Evolutionary conservation across 2,797 vertebrate species (phyloP).

Genomic region (Bovichtus variegatus): DNA sequence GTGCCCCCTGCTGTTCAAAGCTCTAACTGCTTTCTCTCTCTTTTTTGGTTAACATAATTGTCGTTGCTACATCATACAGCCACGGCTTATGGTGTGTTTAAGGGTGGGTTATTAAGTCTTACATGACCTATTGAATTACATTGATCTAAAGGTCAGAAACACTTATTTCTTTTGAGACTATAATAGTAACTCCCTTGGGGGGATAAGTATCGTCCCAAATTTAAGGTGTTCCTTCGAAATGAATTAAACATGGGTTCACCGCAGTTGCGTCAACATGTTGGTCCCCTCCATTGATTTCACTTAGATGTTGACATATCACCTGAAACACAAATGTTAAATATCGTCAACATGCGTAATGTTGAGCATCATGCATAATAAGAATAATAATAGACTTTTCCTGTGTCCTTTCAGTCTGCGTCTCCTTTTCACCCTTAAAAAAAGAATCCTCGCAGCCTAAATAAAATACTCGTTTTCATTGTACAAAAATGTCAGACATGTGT

Average conservation of each 20-base stretch:
- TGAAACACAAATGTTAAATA: background rate
- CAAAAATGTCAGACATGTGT: conserved; percentile 84
- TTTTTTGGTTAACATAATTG: background rate
- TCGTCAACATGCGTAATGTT: background rate
- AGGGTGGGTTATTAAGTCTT: conserved; percentile 19
- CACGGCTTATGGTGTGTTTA: conserved; percentile 26
- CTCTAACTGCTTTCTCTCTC: conserved; percentile 8
- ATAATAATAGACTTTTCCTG: background rate
- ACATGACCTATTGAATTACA: conserved; percentile 32
- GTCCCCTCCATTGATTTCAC: conserved; percentile 1
- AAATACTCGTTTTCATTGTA: conserved; percentile 75
- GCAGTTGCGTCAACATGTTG: conserved; percentile 15
- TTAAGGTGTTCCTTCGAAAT: background rate
- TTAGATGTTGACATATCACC: conserved; percentile 5
- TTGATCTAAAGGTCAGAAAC: conserved; percentile 10
- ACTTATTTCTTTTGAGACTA: background rate
- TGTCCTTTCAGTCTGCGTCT: conserved; percentile 18
- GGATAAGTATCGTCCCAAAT: background rate
- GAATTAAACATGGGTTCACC: conserved; percentile 16
- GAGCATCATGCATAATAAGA: background rate
- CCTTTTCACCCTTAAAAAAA: conserved; percentile 6
- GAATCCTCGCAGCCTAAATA: conserved; percentile 65
- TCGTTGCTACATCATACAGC: conserved; percentile 14
- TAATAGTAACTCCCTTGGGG: conserved; percentile 1
- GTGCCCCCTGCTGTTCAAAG: conserved; percentile 82